Evolutionary conservation across 37 sponge, comb jelly and placozoan genomes (phyloP).

Genomic region (Beroe forskalii): DNA sequence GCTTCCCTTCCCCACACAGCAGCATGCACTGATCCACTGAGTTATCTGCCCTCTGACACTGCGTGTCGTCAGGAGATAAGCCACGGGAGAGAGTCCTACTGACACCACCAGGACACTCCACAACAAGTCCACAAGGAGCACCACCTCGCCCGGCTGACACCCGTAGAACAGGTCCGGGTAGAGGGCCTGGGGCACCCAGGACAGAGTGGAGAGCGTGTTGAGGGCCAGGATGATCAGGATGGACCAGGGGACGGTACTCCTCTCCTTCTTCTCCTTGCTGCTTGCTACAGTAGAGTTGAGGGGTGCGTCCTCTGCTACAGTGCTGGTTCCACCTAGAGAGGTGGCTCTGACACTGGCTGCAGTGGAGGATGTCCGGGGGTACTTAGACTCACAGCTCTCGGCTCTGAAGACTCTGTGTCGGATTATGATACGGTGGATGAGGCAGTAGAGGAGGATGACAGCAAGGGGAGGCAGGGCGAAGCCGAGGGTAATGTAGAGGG

Average conservation of each 20-base stretch:
- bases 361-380: not conserved
- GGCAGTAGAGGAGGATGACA: slow-evolving; percentile 5
- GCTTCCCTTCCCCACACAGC: no score
- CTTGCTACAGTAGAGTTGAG: not conserved
- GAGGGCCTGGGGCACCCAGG: slow-evolving; percentile 61
- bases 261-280: not conserved
- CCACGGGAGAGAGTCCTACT: slow-evolving; percentile 1
- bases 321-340: not conserved
- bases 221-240: not conserved
- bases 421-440: not conserved
- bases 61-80: slow-evolving; percentile 29
- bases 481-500: not conserved
- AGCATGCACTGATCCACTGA: not conserved
- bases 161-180: slow-evolving; percentile 59
- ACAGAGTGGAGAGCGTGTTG: slow-evolving; percentile 1
- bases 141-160: slow-evolving; percentile 53
- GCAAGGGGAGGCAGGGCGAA: slow-evolving; percentile 16
- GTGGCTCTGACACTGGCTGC: not conserved
- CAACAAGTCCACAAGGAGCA: not conserved
- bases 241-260: slow-evolving; percentile 23
- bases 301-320: not conserved
- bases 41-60: slow-evolving; percentile 10
- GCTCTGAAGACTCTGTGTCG: not conserved
- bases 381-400: not conserved
- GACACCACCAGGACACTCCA: slow-evolving; percentile 22